These are phyloP conservation scores for Steromphala cineraria DNA, from an alignment of 2,888 invertebrate genomes.

Conservation along the genomic window DNA sequence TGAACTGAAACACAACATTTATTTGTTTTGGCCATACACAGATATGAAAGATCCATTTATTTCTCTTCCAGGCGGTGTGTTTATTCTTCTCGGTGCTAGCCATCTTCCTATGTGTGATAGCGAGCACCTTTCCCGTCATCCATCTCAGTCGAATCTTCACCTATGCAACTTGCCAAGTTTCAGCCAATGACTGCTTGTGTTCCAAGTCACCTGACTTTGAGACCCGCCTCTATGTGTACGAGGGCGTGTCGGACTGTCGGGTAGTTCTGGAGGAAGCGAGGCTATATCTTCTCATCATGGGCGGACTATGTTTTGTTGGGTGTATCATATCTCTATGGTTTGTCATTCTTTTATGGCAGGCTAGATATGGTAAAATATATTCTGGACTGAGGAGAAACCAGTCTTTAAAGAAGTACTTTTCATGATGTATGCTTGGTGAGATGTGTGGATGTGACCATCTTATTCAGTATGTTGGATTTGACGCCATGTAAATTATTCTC, in stretches of 20 bases:
- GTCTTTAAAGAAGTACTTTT: not conserved
- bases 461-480: no score
- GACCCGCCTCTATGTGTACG: conserved; percentile 27
- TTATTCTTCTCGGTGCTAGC: conserved; percentile 39
- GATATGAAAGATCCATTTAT: no score
- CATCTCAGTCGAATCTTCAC: conserved; percentile 44
- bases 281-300: conserved; percentile 38
- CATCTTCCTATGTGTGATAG: conserved; percentile 43
- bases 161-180: conserved; percentile 34
- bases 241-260: conserved; percentile 33
- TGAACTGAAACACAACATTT: no score
- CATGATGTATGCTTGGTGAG: not conserved
- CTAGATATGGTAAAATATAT: conserved; percentile 46
- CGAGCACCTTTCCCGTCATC: conserved; percentile 44
- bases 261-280: conserved; percentile 41
- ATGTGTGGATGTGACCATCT: no score
- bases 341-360: conserved; percentile 45
- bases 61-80: conserved; percentile 42
- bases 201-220: conserved; percentile 29
- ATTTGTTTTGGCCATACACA: no score
- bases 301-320: conserved; percentile 38
- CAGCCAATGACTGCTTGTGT: conserved; percentile 39
- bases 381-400: conserved; percentile 27
- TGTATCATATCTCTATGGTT: conserved; percentile 44
- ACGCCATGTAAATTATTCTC: no score